Evolutionary conservation across 2,797 vertebrate species (phyloP).

Genomic region (Trematomus bernacchii): DNA sequence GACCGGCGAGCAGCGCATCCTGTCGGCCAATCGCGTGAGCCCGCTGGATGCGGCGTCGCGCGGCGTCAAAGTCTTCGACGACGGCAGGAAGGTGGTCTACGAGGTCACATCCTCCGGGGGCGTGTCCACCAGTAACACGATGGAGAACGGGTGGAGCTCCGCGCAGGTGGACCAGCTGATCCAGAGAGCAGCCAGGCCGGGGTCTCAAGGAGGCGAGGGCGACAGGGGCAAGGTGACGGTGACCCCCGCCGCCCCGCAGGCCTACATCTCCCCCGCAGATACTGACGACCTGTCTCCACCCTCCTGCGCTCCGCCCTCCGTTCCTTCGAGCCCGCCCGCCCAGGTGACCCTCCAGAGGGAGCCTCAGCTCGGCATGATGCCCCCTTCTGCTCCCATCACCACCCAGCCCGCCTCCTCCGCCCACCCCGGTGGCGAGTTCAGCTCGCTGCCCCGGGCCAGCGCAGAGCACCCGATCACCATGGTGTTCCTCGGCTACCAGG

Average conservation of each 20-base stretch:
- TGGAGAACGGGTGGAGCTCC: constrained; percentile 96
- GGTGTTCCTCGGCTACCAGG: constrained; percentile 99
- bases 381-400: constrained; percentile 79
- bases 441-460: constrained; percentile 77
- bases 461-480: constrained; percentile 94
- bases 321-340: constrained; percentile 83
- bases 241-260: constrained; percentile 73
- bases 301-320: constrained; percentile 77
- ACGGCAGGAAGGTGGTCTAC: constrained; percentile 95
- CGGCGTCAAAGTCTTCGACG: constrained; percentile 96
- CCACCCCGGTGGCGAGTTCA: constrained; percentile 73
- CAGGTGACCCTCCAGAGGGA: constrained; percentile 92
- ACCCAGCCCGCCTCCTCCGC: constrained; percentile 71
- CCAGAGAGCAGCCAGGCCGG: constrained; percentile 89
- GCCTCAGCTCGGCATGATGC: constrained; percentile 90
- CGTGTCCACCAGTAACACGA: constrained; percentile 80
- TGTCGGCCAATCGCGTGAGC: constrained; percentile 92
- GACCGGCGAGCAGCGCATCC: constrained; percentile 94
- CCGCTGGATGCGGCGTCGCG: constrained; percentile 90
- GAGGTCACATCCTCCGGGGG: constrained; percentile 91
- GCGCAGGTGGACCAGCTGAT: constrained; percentile 93
- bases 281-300: constrained; percentile 84
- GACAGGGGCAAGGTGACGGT: constrained; percentile 76
- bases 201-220: constrained; percentile 79
- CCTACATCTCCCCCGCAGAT: constrained; percentile 71